phyloP scores from a whole-genome alignment of 2,888 invertebrate species.

The Acleris literana region DNA sequence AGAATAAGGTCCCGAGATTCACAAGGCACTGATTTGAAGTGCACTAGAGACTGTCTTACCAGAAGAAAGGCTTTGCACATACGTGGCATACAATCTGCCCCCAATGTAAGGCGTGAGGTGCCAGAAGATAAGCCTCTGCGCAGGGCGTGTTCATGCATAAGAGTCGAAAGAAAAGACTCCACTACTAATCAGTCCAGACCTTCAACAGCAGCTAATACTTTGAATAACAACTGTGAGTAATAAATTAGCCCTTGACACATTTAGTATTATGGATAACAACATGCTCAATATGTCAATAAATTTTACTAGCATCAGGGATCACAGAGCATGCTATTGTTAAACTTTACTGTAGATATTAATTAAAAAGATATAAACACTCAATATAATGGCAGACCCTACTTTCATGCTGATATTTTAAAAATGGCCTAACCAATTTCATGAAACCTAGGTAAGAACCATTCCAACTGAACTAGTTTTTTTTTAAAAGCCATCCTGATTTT shows the following conservation, averaged over 20 bases:
- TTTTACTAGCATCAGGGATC: too few relatives aligned
- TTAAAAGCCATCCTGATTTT: too few relatives aligned
- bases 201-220: slow-evolving; percentile 44
- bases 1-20: slow-evolving; percentile 62
- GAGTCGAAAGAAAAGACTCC: slow-evolving; percentile 60
- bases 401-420: too few relatives aligned
- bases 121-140: slow-evolving; percentile 53
- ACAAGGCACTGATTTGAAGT: slow-evolving; percentile 49
- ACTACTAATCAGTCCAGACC: slow-evolving; percentile 50
- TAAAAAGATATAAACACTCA: too few relatives aligned
- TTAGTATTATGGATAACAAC: too few relatives aligned
- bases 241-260: background rate
- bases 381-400: too few relatives aligned
- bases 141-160: slow-evolving; percentile 69
- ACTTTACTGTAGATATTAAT: too few relatives aligned
- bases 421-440: too few relatives aligned
- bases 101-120: slow-evolving; percentile 54
- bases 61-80: slow-evolving; percentile 43
- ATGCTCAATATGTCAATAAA: too few relatives aligned
- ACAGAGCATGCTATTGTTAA: too few relatives aligned
- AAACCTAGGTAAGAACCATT: too few relatives aligned
- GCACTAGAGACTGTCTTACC: slow-evolving; percentile 59
- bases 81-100: slow-evolving; percentile 64
- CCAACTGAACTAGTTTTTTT: too few relatives aligned
- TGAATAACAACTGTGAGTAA: slow-evolving; percentile 65